Evolutionary conservation across 2,888 invertebrate genomes (phyloP).

Genomic region (Metacarcinus magister): DNA sequence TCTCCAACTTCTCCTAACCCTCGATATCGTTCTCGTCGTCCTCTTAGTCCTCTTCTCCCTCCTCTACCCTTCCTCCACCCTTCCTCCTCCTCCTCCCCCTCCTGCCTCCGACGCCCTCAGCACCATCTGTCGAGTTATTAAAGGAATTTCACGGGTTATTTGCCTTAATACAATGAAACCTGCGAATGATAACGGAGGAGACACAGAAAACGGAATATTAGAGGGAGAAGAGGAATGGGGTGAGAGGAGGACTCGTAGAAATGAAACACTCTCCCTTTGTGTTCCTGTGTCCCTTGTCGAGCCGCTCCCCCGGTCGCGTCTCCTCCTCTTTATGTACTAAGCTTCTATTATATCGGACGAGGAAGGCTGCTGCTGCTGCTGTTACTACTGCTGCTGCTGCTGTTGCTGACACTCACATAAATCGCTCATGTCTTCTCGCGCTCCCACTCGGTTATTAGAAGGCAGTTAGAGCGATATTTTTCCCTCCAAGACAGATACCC

Average conservation of each 20-base stretch:
- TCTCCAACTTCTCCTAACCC: background rate
- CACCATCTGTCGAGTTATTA: constrained; percentile 66
- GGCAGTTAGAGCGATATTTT: constrained; percentile 5
- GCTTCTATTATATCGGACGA: background rate
- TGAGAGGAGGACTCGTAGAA: constrained; percentile 22
- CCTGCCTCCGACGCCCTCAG: background rate
- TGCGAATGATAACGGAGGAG: constrained; percentile 13
- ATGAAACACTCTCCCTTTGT: background rate
- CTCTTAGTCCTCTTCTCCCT: background rate
- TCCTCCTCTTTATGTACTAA: background rate
- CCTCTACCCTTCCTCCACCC: background rate
- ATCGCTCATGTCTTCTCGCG: constrained; percentile 6
- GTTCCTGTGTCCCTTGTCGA: background rate
- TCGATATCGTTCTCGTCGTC: background rate
- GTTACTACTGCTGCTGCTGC: background rate
- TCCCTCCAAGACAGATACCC: background rate
- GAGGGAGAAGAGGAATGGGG: background rate
- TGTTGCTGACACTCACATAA: background rate
- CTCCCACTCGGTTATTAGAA: constrained; percentile 9
- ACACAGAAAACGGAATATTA: constrained; percentile 53
- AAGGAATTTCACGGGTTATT: constrained; percentile 64
- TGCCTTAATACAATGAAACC: constrained; percentile 17
- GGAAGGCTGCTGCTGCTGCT: background rate
- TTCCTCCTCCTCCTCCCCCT: background rate
- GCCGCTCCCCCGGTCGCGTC: background rate